These are phyloP conservation scores for Gymnoscopelus braueri DNA, from an alignment of 2,797 vertebrate genomes.

Conservation along the genomic window DNA sequence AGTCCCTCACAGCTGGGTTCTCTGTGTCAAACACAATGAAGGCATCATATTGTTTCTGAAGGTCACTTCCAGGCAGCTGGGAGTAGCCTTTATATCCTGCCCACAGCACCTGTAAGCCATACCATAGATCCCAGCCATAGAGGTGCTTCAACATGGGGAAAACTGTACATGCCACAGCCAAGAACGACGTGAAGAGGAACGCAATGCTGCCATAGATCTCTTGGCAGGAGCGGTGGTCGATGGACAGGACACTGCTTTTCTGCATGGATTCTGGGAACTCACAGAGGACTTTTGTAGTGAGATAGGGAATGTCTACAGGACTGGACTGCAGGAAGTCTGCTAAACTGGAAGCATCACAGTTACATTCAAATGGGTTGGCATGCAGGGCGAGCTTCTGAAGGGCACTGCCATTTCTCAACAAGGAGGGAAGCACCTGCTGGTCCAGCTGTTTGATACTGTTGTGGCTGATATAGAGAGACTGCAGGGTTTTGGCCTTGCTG, in stretches of 20 bases:
- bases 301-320: conserved; percentile 70
- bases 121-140: conserved; percentile 91
- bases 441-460: conserved; percentile 79
- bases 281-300: conserved; percentile 79
- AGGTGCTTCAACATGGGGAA: conserved; percentile 83
- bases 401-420: conserved; percentile 57
- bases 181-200: conserved; percentile 74
- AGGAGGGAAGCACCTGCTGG: conserved; percentile 63
- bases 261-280: conserved; percentile 81
- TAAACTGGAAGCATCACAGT: conserved; percentile 83
- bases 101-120: conserved; percentile 83
- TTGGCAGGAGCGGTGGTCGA: conserved; percentile 86
- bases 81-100: conserved; percentile 80
- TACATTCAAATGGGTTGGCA: conserved; percentile 84
- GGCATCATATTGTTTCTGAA: conserved; percentile 77
- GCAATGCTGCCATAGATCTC: conserved; percentile 81
- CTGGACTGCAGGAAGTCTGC: conserved; percentile 81
- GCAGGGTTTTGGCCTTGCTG: conserved; percentile 46
- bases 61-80: conserved; percentile 60
- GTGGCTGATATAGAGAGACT: conserved; percentile 72
- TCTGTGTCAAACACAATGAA: conserved; percentile 88
- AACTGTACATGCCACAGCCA: conserved; percentile 66
- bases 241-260: conserved; percentile 71
- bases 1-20: conserved; percentile 83
- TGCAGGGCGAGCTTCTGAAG: conserved; percentile 79